A percentile compares a stretch with the other conserved stretches of the same genome.
These are phyloP conservation scores for Neopelma chrysocephalum DNA, from an alignment of 2,797 vertebrate genomes.

Conservation along the genomic window DNA sequence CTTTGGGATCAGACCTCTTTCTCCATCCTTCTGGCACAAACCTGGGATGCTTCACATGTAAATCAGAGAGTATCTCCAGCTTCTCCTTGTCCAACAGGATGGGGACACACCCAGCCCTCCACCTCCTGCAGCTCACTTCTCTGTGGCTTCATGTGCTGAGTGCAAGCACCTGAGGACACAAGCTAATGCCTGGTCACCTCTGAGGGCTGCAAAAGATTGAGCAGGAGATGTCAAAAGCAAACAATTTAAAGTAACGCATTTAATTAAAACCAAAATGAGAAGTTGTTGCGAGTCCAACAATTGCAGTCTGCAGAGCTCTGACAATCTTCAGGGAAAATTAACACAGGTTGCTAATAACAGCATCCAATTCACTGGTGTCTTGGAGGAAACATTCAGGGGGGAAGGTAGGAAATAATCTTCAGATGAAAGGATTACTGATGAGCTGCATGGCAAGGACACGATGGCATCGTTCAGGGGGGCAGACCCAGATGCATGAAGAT, in stretches of 20 bases:
- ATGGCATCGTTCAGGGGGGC: background rate
- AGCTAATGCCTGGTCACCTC: slow-evolving; percentile 29
- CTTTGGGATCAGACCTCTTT: background rate
- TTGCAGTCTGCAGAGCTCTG: slow-evolving; percentile 53
- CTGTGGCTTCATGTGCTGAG: background rate
- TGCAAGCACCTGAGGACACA: background rate
- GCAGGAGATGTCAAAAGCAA: slow-evolving; percentile 69
- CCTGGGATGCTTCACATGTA: background rate
- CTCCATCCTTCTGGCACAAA: background rate
- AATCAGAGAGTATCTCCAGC: background rate
- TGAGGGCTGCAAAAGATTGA: slow-evolving; percentile 41
- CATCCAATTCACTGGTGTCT: slow-evolving; percentile 52
- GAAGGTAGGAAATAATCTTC: slow-evolving; percentile 52
- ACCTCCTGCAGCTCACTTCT: background rate
- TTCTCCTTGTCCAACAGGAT: background rate
- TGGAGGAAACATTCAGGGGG: slow-evolving; percentile 4
- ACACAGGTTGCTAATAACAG: slow-evolving; percentile 67
- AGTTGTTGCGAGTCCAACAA: slow-evolving; percentile 53
- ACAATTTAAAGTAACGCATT: slow-evolving; percentile 72
- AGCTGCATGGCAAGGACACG: slow-evolving; percentile 35
- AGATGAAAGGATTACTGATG: slow-evolving; percentile 73
- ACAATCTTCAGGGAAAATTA: slow-evolving; percentile 67
- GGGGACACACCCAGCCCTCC: background rate
- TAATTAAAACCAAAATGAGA: slow-evolving; percentile 78
- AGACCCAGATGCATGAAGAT: rapidly evolving